These are phyloP conservation scores for Acanthornis magna DNA, from an alignment of 2,797 vertebrate genomes.

Conservation along the genomic window DNA sequence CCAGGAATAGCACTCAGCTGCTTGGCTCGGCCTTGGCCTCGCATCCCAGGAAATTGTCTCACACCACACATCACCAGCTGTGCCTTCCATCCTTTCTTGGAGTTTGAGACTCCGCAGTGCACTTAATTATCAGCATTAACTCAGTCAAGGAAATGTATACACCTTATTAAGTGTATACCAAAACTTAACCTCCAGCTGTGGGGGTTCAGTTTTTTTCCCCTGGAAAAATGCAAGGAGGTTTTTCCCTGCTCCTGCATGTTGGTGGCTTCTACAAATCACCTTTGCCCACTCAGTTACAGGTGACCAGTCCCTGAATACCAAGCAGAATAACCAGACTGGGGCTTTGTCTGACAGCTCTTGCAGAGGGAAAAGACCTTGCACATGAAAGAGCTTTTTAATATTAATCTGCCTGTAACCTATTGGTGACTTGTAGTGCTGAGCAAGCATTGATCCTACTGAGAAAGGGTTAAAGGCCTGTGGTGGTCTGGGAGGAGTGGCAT, in stretches of 20 bases:
- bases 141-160: background rate
- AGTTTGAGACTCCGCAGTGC: background rate
- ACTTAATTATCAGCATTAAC: background rate
- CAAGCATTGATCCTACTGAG: background rate
- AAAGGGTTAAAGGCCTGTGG: background rate
- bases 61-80: accelerated
- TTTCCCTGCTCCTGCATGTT: background rate
- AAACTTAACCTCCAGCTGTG: background rate
- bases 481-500: accelerated
- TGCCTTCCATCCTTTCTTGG: background rate
- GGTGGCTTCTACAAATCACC: background rate
- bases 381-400: background rate
- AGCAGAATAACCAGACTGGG: background rate
- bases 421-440: background rate
- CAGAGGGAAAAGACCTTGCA: background rate
- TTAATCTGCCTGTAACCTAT: background rate
- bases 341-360: background rate
- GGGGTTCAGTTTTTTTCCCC: accelerated
- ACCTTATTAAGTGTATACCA: background rate
- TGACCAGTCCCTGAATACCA: background rate
- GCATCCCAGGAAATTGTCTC: background rate
- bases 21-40: background rate
- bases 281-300: background rate
- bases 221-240: background rate
- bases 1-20: slow-evolving; percentile 18